A percentile compares a stretch with the other conserved stretches of the same genome.
Conservation (phyloP, 1,140 invertebrate species). For the Atta cephalotes region DNA sequence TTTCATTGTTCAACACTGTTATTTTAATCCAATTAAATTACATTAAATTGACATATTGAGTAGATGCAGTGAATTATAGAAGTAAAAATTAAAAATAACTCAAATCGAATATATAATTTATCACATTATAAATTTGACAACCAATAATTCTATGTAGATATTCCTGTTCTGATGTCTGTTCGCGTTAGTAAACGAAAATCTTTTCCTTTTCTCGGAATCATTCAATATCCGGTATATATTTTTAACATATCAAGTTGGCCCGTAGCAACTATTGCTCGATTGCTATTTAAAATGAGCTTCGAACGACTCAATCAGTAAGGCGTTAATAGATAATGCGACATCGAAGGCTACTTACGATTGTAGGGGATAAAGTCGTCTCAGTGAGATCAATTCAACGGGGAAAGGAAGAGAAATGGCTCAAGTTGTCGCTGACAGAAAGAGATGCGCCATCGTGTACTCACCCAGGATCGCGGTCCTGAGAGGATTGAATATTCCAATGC, state of each 20-base stretch:
- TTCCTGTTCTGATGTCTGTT: not conserved
- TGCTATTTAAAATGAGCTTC: slow-evolving; percentile 22
- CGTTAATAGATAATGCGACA: slow-evolving; percentile 41
- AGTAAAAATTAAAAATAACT: too few species aligned
- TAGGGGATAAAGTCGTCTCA: slow-evolving; percentile 38
- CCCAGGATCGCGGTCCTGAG: slow-evolving; percentile 16
- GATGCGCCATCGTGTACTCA: not conserved
- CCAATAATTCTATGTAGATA: not conserved
- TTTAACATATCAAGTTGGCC: not conserved
- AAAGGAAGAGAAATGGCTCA: slow-evolving; percentile 4
- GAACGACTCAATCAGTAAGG: not conserved
- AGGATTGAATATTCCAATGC: slow-evolving; percentile 71
- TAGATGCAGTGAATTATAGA: too few species aligned
- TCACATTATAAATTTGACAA: too few species aligned
- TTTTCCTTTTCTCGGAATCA: not conserved
- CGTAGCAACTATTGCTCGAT: not conserved
- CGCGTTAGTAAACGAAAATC: not conserved
- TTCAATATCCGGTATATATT: not conserved
- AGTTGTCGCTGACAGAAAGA: slow-evolving; percentile 11
- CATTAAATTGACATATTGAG: too few species aligned
- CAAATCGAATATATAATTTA: too few species aligned
- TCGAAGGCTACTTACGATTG: slow-evolving; percentile 26
- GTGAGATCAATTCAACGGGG: not conserved
- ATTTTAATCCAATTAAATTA: too few species aligned
- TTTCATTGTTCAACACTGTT: too few species aligned